Percentiles rank a stretch among this genome's conserved stretches.
These are phyloP conservation scores for Anadara kagoshimensis DNA, from an alignment of 1,140 invertebrate species.

Conservation along the genomic window DNA sequence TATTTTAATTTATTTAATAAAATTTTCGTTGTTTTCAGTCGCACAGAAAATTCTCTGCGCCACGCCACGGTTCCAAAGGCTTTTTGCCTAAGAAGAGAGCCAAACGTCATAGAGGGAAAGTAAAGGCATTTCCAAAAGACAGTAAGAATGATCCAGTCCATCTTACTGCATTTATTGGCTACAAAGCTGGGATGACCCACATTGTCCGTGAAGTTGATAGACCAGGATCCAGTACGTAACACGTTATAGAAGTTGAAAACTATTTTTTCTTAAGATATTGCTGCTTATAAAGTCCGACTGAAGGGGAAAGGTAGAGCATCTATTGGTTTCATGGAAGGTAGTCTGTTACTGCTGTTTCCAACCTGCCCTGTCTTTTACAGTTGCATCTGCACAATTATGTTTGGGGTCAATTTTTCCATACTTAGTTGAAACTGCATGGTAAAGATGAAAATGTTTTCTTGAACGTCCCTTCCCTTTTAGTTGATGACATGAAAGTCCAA, in stretches of 20 bases:
- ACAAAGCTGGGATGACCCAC: slow-evolving; percentile 99
- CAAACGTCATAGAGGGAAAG: slow-evolving; percentile 96
- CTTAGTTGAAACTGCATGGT: too few relatives aligned
- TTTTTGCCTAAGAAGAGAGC: slow-evolving; percentile 99
- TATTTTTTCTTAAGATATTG: too few relatives aligned
- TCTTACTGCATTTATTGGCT: slow-evolving; percentile 97
- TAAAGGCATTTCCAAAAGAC: slow-evolving; percentile 99
- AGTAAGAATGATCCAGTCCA: slow-evolving; percentile 97
- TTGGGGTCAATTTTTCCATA: too few relatives aligned
- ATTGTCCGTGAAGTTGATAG: slow-evolving; percentile 99
- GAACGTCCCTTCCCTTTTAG: background rate
- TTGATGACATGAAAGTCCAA: background rate
- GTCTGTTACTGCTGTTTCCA: too few relatives aligned
- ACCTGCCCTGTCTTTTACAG: too few relatives aligned
- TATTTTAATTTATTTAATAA: background rate
- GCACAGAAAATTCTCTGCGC: slow-evolving; percentile 99
- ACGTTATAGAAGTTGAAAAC: too few relatives aligned
- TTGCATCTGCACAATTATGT: too few relatives aligned
- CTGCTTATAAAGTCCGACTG: too few relatives aligned
- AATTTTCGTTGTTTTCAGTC: slow-evolving; percentile 83
- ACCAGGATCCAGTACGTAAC: slow-evolving; percentile 96
- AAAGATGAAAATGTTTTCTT: too few relatives aligned
- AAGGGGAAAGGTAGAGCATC: too few relatives aligned
- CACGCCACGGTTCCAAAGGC: slow-evolving; percentile 99
- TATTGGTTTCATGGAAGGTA: too few relatives aligned